phyloP scores from a whole-genome alignment of 2,888 invertebrate genomes.

The Geophilus truncorum region DNA sequence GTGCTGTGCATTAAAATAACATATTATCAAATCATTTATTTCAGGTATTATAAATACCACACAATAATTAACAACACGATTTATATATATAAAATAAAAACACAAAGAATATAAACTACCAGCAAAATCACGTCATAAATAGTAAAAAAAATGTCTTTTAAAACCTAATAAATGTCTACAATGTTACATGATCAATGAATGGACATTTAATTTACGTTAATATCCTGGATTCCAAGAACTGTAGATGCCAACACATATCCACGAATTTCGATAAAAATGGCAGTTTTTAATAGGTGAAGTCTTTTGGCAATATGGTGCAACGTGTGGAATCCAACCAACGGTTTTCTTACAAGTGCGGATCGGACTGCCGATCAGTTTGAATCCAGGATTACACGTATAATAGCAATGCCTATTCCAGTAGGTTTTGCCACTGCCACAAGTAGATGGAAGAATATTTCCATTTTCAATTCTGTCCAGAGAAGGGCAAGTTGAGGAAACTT shows the following conservation, averaged over 20 bases:
- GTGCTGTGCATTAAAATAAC: not conserved
- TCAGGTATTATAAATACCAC: too few relatives aligned
- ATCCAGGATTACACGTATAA: conserved; percentile 54
- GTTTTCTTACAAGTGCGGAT: conserved; percentile 46
- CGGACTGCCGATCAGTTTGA: conserved; percentile 46
- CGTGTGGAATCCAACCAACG: conserved; percentile 48
- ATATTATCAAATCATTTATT: not conserved
- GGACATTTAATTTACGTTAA: not conserved
- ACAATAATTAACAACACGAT: too few relatives aligned
- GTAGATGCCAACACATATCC: conserved; percentile 17
- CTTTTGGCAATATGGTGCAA: conserved; percentile 39
- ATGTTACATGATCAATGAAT: not conserved
- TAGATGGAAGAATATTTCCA: conserved; percentile 54
- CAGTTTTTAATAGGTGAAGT: conserved; percentile 34
- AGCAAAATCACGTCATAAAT: not conserved
- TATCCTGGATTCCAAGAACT: not conserved
- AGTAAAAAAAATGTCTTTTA: not conserved
- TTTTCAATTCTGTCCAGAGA: conserved; percentile 51
- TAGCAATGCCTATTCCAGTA: conserved; percentile 49
- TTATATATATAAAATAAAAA: not conserved
- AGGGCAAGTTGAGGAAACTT: conserved; percentile 51
- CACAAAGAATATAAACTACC: not conserved
- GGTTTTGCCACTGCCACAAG: conserved; percentile 53
- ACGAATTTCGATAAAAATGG: not conserved
- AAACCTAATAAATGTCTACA: not conserved